A percentile compares a stretch with the other conserved stretches of the same genome.
Conservation (phyloP, 2,797 vertebrate species). For the Pampus argenteus region DNA sequence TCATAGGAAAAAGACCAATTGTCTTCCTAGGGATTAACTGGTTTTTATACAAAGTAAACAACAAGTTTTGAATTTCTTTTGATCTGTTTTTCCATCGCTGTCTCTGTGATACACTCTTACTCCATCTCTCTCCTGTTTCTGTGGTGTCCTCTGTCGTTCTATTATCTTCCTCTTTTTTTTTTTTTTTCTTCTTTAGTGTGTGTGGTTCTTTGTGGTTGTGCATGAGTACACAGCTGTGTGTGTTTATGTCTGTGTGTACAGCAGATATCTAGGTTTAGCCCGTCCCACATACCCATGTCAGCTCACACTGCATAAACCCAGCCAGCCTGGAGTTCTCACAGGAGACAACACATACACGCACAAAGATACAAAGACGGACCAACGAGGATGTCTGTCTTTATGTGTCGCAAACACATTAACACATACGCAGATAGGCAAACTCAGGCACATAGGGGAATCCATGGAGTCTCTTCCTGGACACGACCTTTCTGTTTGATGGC, state of each 20-base stretch:
- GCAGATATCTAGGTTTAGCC: constrained; percentile 76
- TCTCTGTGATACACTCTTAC: constrained; percentile 15
- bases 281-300: constrained; percentile 73
- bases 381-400: constrained; percentile 2
- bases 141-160: constrained; percentile 44
- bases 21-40: constrained; percentile 49
- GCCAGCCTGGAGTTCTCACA: constrained; percentile 67
- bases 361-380: constrained; percentile 13
- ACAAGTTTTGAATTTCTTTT: constrained; percentile 58
- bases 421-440: constrained; percentile 25
- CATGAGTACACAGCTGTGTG: constrained; percentile 53
- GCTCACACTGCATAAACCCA: constrained; percentile 67
- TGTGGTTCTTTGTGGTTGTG: constrained; percentile 33
- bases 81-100: constrained; percentile 48
- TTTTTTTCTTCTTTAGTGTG: constrained; percentile 6
- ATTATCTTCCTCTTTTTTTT: constrained; percentile 27
- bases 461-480: constrained; percentile 44
- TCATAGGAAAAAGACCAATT: constrained; percentile 48
- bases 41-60: constrained; percentile 61
- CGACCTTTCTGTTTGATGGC: constrained; percentile 58
- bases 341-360: constrained; percentile 51
- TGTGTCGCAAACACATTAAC: constrained; percentile 28
- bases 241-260: constrained; percentile 54
- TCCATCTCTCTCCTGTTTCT: constrained; percentile 40
- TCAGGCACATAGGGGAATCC: constrained; percentile 26